Base-by-base conservation (phyloP, 2,888 invertebrate species). In the Catocala fraxini region DNA sequence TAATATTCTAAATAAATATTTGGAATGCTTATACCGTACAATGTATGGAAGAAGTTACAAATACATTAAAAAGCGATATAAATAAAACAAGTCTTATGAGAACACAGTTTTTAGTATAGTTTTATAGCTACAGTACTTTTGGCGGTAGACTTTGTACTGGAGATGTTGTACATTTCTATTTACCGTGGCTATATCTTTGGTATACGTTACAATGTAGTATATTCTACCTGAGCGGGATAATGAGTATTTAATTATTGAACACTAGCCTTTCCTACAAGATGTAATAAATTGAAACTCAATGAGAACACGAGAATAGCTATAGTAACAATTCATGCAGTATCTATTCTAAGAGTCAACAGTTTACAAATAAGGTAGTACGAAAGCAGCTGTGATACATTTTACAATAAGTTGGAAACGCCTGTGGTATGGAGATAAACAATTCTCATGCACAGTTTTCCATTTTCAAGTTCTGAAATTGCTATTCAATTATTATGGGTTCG, bases 201-300 rank as follows among this genome's bases (percentile, higher is more conserved):
- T 74, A 62, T 66, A 68, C 25, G 12, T 67, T 72, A 66, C 63
- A 34, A 63, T 58, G 55, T 54, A 62, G 12, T 65, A 49, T 55
- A 46, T 47, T 48, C 59, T 73, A 69, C 48, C 57, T 59, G 65
- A 72, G 62, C 51, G 58, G 55, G 51, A 34, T 58, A 56, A 68
- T 61, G 61, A 75, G 69, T 66, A 69, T 72, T 62, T 55, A 51
- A 45, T 51, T 57, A 61, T 57, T 57, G 64, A 72, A 56, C 57
- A 67, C 69, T 75, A 75, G 65, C 73, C 56, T 65, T 65, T 46
- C 56, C 69, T 67, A 72, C 51, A 59, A 56, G 15, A 72, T 63
- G 49, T 63, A 48, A 46, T 62, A 65, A 33, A 56, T 51, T 59
- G 39, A 41, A 59, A 47, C 51, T 33, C 45, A 49, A 56, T 6